A percentile compares a stretch with the other conserved stretches of the same genome.
phyloP scores from a whole-genome alignment of 2,797 vertebrate genomes.

The Notolepis coatsorum region DNA sequence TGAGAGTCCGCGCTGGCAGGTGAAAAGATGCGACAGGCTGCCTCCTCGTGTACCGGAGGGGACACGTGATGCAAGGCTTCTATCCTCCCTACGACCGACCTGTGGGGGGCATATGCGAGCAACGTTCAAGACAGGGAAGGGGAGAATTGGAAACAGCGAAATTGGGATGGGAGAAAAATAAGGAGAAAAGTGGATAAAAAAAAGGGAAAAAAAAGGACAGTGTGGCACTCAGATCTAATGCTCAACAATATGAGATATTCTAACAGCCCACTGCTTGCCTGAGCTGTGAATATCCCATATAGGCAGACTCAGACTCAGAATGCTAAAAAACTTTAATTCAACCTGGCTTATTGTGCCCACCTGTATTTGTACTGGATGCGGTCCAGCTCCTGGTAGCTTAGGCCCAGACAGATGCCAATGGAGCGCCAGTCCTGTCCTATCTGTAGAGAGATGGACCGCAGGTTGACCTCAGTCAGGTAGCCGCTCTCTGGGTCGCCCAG shows the following conservation, averaged over 20 bases:
- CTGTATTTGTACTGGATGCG: slow-evolving; percentile 87
- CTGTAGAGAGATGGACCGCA: slow-evolving; percentile 89
- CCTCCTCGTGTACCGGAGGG: no score
- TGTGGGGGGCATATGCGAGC: no score
- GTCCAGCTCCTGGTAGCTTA: slow-evolving; percentile 88
- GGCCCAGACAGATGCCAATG: slow-evolving; percentile 90
- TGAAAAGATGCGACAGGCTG: no score
- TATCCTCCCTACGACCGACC: no score
- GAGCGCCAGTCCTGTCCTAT: slow-evolving; percentile 90
- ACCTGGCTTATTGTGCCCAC: slow-evolving; percentile 60
- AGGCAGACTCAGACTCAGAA: not conserved
- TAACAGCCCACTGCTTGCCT: not conserved
- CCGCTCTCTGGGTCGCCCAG: slow-evolving; percentile 94
- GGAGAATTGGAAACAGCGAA: no score
- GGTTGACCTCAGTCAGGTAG: slow-evolving; percentile 94
- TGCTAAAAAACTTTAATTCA: not conserved
- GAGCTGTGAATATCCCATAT: not conserved
- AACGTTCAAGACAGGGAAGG: no score
- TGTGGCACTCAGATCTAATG: not conserved
- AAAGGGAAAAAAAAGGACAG: no score
- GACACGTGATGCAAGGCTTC: no score
- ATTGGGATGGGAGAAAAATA: no score
- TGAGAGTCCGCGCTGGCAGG: no score
- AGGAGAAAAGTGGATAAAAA: no score
- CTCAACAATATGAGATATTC: not conserved